Base-by-base conservation (phyloP, 2,888 invertebrate species). In the Eledone cirrhosa region DNA sequence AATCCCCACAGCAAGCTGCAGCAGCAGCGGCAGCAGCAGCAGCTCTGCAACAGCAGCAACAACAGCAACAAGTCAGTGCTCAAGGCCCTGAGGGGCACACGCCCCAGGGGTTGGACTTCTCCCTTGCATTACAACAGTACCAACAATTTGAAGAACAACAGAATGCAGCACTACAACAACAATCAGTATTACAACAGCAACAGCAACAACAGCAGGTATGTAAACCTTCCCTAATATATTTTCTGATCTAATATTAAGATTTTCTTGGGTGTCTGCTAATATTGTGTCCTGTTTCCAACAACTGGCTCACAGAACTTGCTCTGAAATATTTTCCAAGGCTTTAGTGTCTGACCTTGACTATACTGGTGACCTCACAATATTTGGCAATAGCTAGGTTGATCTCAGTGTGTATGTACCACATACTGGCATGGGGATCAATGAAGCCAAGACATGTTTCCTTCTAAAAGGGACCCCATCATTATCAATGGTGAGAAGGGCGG, bases 91-190 rank as follows among this genome's bases (percentile, higher is more conserved):
- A 77, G n/a, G 76, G 31, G 2, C 79, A 33, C 13, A 77, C 79
- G 3, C 59, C 78, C 33, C 81, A 79, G 63, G 27, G 78, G 19
- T 19, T 79, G 13, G 81, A 81, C 24, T 81, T 76, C 47, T 59
- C 82, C 14, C 53, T 82, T 47, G 81, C 80, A 16, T 75, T 82
- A 0, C 80, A 79, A 24, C 81, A 80, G 48, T 80, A 80, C n/a
- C 81, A 81, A 41, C 79, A 79, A 33, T 63, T 78, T 53, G 41
- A 48, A 41, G 77, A 53, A n/a, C 77, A 77, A 22, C 77, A 77
- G 29, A 53, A 53, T 31, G 77, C 29, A 19, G 48, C 59, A 13
- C 59, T 77, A 22, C 59, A 77, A 14, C 76, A 48, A 76, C 29
- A 76, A 24, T 41, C 76, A 76, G 48, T n/a, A 0, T 41, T 76